These are phyloP conservation scores for Leptocoma aspasia DNA, from an alignment of 2,113 vertebrate species.

Conservation along the genomic window DNA sequence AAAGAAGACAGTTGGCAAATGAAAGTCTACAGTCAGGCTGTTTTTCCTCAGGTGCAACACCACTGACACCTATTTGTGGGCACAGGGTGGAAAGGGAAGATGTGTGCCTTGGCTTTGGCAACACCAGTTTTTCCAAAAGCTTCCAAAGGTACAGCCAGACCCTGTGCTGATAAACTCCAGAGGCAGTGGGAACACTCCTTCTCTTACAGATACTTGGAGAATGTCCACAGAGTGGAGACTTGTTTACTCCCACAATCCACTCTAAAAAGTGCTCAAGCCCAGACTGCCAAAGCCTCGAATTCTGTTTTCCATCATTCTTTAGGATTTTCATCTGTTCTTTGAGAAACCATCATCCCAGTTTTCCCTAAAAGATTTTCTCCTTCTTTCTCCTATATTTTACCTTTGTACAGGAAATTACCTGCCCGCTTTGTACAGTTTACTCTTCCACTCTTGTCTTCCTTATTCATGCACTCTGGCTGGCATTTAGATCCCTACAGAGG, in stretches of 20 bases:
- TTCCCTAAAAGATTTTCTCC: neutral
- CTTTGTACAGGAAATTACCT: neutral
- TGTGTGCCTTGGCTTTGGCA: neutral
- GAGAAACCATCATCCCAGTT: neutral
- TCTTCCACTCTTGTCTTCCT: neutral
- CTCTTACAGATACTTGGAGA: neutral
- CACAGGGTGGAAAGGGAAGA: neutral
- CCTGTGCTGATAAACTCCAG: neutral
- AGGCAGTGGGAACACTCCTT: neutral
- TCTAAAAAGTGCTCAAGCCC: neutral
- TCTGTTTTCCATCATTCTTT: neutral
- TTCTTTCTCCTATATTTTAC: neutral
- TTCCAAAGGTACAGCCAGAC: neutral
- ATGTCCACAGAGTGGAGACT: neutral
- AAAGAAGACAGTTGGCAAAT: neutral
- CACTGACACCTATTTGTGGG: neutral
- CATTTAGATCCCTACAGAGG: neutral
- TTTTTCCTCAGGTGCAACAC: neutral
- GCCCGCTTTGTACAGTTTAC: accelerated
- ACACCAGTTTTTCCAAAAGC: neutral
- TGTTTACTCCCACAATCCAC: accelerated
- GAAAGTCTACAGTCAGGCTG: neutral
- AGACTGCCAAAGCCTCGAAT: neutral
- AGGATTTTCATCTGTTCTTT: neutral
- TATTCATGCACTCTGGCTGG: neutral